phyloP scores from a whole-genome alignment of 2,797 vertebrate species.

The Chaunax sp. region DNA sequence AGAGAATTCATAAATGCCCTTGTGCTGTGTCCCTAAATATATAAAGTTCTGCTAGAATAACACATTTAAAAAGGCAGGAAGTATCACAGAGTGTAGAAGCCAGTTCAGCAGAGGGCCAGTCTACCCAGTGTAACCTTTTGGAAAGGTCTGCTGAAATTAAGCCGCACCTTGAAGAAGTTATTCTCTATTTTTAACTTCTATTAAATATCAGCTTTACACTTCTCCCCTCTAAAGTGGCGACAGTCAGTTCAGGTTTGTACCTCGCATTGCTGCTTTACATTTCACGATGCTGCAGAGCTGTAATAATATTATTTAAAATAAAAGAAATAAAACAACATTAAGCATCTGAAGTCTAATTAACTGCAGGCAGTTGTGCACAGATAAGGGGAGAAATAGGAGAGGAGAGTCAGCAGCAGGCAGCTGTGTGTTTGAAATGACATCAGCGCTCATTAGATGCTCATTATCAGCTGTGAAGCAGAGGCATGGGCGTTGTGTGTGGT shows the following conservation, averaged over 20 bases:
- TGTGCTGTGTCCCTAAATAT: constrained; percentile 15
- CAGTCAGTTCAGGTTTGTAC: constrained; percentile 1
- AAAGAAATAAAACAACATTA: constrained; percentile 2
- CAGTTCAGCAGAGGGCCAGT: constrained; percentile 1
- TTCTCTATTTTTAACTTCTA: constrained; percentile 14
- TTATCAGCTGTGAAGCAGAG: constrained; percentile 57
- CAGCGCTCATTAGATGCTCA: constrained; percentile 67
- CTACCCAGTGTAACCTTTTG: neutral
- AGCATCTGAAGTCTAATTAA: constrained; percentile 40
- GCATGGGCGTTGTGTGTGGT: constrained; percentile 22
- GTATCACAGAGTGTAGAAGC: neutral
- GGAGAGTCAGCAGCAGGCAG: constrained; percentile 28
- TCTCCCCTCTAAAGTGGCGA: neutral
- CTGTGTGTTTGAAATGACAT: constrained; percentile 64
- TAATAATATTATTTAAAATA: constrained; percentile 3
- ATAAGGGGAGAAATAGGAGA: constrained; percentile 9
- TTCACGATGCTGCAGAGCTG: neutral
- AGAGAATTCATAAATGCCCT: constrained; percentile 52
- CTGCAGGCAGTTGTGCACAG: constrained; percentile 19
- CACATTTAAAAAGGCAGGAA: constrained; percentile 25
- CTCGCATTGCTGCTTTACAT: neutral
- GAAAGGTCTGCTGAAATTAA: neutral
- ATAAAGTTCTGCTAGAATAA: constrained; percentile 18
- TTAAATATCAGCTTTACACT: neutral
- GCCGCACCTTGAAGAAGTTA: constrained; percentile 4